Conservation (phyloP, 2,888 invertebrate species). For the Rhingia rostrata region DNA sequence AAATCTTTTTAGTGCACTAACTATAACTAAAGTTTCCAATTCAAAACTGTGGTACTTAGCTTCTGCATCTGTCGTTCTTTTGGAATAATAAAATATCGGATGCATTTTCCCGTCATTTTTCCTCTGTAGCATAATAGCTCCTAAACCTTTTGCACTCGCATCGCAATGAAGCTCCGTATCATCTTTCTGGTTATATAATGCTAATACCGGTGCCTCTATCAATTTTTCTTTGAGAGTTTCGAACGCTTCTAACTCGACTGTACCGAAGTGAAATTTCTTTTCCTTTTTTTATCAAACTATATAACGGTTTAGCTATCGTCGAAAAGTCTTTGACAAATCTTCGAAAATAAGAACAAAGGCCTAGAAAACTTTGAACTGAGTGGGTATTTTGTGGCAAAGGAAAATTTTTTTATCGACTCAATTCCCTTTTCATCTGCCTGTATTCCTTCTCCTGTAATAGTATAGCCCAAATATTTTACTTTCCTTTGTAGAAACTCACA, state of each 20-base stretch:
- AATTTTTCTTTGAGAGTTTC: slow-evolving; percentile 8
- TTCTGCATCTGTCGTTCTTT: no score
- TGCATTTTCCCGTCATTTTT: no score
- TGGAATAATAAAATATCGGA: no score
- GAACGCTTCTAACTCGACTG: slow-evolving; percentile 46
- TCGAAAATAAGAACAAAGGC: slow-evolving; percentile 59
- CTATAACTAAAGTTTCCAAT: no score
- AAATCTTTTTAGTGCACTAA: no score
- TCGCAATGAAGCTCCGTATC: no score
- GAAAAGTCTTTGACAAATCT: slow-evolving; percentile 76
- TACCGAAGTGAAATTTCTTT: slow-evolving; percentile 59
- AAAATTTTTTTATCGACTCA: slow-evolving; percentile 8
- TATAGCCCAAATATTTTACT: slow-evolving; percentile 12
- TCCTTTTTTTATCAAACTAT: slow-evolving; percentile 75
- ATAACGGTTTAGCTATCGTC: slow-evolving; percentile 76
- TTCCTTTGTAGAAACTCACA: slow-evolving; percentile 8
- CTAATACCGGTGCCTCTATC: no score
- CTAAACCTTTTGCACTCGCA: no score
- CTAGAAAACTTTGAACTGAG: slow-evolving; percentile 16
- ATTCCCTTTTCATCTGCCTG: slow-evolving; percentile 4
- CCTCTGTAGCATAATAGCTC: no score
- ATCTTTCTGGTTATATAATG: slow-evolving; percentile 8
- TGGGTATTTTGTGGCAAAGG: background rate
- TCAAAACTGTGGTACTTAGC: no score
- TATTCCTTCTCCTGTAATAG: background rate